Conservation (phyloP, 2,797 vertebrate species). For the Muscicapa striata region DNA sequence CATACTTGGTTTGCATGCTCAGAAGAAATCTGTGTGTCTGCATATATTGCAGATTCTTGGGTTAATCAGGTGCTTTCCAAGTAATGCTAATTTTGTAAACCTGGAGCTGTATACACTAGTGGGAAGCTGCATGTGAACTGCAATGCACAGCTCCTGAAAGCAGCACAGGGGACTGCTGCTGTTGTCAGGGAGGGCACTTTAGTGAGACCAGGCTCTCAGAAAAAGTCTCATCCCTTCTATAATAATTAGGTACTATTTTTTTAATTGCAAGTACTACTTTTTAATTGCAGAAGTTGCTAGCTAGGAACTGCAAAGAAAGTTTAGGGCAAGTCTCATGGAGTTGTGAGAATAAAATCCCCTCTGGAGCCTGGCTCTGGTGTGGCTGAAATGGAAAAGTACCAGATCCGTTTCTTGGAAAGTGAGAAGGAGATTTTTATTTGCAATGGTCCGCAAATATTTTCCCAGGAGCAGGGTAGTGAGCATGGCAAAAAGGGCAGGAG, state of each 20-base stretch:
- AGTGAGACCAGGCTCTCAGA: neutral
- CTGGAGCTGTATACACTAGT: neutral
- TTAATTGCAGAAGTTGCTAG: slow-evolving; percentile 19
- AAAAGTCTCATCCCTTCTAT: neutral
- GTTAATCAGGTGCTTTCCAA: slow-evolving; percentile 48
- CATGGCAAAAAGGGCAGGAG: slow-evolving; percentile 12
- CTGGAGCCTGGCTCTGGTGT: slow-evolving; percentile 12
- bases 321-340: neutral
- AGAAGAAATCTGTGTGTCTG: neutral
- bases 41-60: neutral
- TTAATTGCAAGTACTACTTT: slow-evolving; percentile 6
- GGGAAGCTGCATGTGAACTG: neutral
- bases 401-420: slow-evolving; percentile 70
- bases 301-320: slow-evolving; percentile 38
- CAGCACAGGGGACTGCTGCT: neutral
- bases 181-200: neutral
- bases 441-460: slow-evolving; percentile 53
- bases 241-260: neutral
- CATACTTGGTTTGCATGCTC: neutral
- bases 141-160: neutral
- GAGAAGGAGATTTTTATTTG: slow-evolving; percentile 76
- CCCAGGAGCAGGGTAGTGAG: neutral
- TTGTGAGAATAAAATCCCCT: slow-evolving; percentile 13
- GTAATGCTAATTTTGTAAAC: neutral
- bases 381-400: slow-evolving; percentile 75